phyloP scores from a whole-genome alignment of 2,888 invertebrate species.

The Serripes groenlandicus region DNA sequence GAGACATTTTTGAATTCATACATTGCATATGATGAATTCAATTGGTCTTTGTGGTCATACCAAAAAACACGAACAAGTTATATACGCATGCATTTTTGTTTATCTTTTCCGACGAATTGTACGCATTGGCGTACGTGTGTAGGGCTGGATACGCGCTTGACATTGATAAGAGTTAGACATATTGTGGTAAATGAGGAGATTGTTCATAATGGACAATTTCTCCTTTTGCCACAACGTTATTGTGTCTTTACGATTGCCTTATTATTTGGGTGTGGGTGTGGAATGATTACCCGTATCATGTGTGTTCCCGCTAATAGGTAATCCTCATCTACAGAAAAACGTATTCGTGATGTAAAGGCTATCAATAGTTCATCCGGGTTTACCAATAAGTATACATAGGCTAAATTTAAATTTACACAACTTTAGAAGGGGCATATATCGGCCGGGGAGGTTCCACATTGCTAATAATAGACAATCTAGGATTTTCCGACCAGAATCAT shows the following conservation, averaged over 20 bases:
- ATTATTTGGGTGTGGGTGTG: no score
- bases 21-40: no score
- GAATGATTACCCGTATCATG: no score
- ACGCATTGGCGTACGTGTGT: no score
- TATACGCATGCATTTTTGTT: no score
- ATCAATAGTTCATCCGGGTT: neutral
- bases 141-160: neutral
- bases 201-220: neutral
- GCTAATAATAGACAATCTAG: neutral
- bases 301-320: neutral
- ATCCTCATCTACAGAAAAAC: neutral
- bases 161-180: neutral
- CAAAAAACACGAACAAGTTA: no score
- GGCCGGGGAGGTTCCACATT: neutral
- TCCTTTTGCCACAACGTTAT: neutral
- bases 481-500: neutral
- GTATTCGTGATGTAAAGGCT: neutral
- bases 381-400: no score
- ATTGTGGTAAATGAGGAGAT: neutral
- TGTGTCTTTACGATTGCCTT: no score
- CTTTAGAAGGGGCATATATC: neutral
- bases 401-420: neutral
- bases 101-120: no score
- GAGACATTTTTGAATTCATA: no score
- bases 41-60: no score